phyloP scores from a whole-genome alignment of 2,797 vertebrate genomes.

The Sebastes kiyomatsui region DNA sequence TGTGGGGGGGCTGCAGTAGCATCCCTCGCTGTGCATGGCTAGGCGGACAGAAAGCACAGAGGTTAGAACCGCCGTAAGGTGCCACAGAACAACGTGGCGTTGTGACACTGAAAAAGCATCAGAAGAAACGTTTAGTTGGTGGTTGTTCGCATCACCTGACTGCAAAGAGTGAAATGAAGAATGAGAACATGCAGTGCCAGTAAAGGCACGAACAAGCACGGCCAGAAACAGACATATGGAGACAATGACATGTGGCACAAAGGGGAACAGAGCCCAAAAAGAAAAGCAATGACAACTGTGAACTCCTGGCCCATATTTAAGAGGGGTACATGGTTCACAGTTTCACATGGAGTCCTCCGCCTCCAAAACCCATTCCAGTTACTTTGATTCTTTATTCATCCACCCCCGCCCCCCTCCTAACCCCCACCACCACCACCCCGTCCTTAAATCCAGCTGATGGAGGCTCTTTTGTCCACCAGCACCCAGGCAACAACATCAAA shows the following conservation, averaged over 20 bases:
- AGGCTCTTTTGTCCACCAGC: constrained; percentile 86
- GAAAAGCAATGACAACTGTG: constrained; percentile 69
- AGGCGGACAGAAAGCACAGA: constrained; percentile 46
- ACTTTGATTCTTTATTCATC: constrained; percentile 86
- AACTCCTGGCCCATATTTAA: constrained; percentile 72
- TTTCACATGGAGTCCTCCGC: constrained; percentile 81
- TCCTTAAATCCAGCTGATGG: constrained; percentile 83
- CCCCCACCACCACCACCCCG: constrained; percentile 70
- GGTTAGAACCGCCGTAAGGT: constrained; percentile 40
- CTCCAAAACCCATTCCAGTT: constrained; percentile 80
- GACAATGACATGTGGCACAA: constrained; percentile 55
- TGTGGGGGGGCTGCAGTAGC: constrained; percentile 51
- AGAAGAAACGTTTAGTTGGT: constrained; percentile 21
- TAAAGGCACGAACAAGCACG: constrained; percentile 21
- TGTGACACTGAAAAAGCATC: constrained; percentile 4
- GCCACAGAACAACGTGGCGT: background rate
- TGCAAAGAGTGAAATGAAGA: constrained; percentile 16
- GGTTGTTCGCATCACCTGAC: constrained; percentile 47
- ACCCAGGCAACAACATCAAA: constrained; percentile 95
- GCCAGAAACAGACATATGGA: constrained; percentile 51
- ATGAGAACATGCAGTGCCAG: constrained; percentile 34
- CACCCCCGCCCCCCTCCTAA: background rate
- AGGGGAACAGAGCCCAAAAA: constrained; percentile 37
- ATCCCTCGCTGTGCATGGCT: constrained; percentile 64
- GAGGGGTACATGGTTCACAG: constrained; percentile 77